Conservation (phyloP, 2,113 vertebrate species). For the Oreotrochilus melanogaster region DNA sequence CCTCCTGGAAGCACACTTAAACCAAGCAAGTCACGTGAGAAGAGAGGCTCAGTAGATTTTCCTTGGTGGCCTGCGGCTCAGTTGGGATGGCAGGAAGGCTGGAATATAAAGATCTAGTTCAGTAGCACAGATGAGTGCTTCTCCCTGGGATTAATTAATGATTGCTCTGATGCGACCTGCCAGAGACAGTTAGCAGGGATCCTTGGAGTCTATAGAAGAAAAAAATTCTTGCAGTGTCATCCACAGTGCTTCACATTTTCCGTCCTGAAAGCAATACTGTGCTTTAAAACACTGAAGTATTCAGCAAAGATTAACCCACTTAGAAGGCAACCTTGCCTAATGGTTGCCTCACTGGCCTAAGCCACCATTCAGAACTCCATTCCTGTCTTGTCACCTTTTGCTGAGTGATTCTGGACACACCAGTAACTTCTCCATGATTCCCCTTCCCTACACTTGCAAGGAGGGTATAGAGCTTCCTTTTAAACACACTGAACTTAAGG, state of each 20-base stretch:
- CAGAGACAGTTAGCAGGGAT: neutral
- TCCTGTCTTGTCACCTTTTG: neutral
- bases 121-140: constrained; percentile 12
- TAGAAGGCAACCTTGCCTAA: neutral
- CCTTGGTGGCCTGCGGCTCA: neutral
- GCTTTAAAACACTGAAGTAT: neutral
- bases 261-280: neutral
- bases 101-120: constrained; percentile 4
- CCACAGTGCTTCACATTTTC: neutral
- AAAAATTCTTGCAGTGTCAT: neutral
- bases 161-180: neutral
- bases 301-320: neutral
- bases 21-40: neutral
- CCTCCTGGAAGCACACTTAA: neutral
- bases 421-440: neutral
- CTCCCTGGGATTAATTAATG: constrained; percentile 53
- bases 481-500: neutral
- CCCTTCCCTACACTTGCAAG: neutral
- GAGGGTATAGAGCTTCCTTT: neutral
- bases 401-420: neutral
- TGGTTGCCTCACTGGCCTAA: neutral
- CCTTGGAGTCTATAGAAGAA: neutral
- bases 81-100: neutral
- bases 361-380: neutral
- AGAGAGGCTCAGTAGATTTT: neutral